Base-by-base conservation (phyloP, 2,113 vertebrate species). In the Gallinago paraguaiae region DNA sequence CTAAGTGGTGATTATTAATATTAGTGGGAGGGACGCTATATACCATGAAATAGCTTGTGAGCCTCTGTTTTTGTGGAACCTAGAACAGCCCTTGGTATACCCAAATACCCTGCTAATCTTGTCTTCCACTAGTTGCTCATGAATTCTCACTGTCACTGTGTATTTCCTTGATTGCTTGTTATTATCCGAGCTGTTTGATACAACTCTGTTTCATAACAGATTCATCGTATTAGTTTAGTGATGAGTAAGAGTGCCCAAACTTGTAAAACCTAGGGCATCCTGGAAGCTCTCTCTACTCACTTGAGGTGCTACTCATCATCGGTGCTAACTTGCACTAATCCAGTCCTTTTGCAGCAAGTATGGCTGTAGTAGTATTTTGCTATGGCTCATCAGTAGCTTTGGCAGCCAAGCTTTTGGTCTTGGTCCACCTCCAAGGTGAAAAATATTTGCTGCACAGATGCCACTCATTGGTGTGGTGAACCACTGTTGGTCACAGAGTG, bases 391-490 rank as follows among this genome's bases (percentile, higher is more conserved):
- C 60, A 57, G 53, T 53, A 76, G 22, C 65, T 91, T 68, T 95
- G 91, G 57, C 67, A 76, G 8, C 16, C 16, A 67, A 23, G 16
- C 33, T 50, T 54, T 60, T 80, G 30, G 28, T 90, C 60, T 75
- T 92, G 30, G 39, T 81, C 30, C 6, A 4, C 35, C 70, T 92
- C 33, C 43, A 53, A 11, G 17, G 3, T 70, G 39, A 75, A 89
- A 22, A 65, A 8, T 84, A 10, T 24, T 54, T 61, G 48, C 48
- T 59, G 61, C 35, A 39, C 54, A 67, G 64, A 18, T 20, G 54
- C 39, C 5, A 2, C 0, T 31, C 7, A 2, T 0, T 31, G 60
- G 31, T 41, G 16, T 45, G 45, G 35, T 43, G 80, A 63, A 2
- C 17, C 56, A 43, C 13, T n/a, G 16, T 19, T 85, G 63, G 56